Percentiles rank a stretch among this genome's conserved stretches.
Conservation (phyloP, 1,140 invertebrate species). For the Drosophila asahinai region DNA sequence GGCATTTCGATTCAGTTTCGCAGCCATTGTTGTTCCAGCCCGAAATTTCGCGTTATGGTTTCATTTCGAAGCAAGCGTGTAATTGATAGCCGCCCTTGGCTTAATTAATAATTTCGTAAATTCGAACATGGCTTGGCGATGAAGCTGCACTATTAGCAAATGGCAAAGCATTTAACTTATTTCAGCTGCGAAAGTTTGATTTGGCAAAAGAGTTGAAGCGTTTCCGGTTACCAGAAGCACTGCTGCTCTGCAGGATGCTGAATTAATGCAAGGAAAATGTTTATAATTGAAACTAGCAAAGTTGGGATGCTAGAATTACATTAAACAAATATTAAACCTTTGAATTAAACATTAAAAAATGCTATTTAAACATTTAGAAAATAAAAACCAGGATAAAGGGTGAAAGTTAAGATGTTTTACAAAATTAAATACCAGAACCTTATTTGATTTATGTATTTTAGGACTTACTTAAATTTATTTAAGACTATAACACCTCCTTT, state of each 20-base stretch:
- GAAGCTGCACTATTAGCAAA: slow-evolving; percentile 7
- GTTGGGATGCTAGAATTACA: background rate
- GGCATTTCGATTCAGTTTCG: slow-evolving; percentile 51
- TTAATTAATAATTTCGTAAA: slow-evolving; percentile 75
- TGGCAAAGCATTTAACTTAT: slow-evolving; percentile 4
- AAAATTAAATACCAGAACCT: too few relatives aligned
- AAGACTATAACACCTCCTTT: background rate
- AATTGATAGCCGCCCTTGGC: slow-evolving; percentile 75
- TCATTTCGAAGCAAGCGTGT: slow-evolving; percentile 69
- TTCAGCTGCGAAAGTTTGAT: slow-evolving; percentile 13
- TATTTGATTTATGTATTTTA: too few relatives aligned
- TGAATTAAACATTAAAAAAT: too few relatives aligned
- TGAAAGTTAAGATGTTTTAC: too few relatives aligned
- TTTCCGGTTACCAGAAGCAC: background rate
- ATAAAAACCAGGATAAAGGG: too few relatives aligned
- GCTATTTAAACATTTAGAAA: too few relatives aligned
- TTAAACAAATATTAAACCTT: too few relatives aligned
- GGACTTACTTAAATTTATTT: too few relatives aligned
- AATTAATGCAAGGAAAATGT: background rate
- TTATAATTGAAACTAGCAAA: background rate
- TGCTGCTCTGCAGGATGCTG: background rate
- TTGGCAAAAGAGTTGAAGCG: background rate
- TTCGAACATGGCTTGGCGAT: slow-evolving; percentile 29
- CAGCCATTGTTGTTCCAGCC: slow-evolving; percentile 32
- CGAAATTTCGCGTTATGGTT: slow-evolving; percentile 70